phyloP scores from a whole-genome alignment of 2,888 invertebrate species.

The Resseliella maxima region DNA sequence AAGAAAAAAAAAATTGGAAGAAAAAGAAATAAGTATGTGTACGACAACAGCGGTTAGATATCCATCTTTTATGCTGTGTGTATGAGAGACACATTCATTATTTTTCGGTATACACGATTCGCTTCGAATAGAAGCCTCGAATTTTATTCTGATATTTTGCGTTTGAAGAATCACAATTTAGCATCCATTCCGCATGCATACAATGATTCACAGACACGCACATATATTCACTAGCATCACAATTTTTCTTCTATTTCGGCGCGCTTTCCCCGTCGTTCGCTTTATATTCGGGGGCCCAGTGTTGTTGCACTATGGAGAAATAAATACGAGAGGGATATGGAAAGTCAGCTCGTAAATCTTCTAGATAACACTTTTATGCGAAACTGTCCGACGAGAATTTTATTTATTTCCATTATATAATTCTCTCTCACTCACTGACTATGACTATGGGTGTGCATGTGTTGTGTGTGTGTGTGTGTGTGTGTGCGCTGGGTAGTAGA shows the following conservation, averaged over 20 bases:
- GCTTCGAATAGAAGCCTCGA: not conserved
- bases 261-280: not conserved
- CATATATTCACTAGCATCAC: slow-evolving; percentile 40
- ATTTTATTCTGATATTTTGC: not conserved
- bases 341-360: slow-evolving; percentile 69
- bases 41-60: slow-evolving; percentile 52
- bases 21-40: slow-evolving; percentile 42
- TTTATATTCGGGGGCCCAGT: not conserved
- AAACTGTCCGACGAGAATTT: slow-evolving; percentile 65
- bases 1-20: not conserved
- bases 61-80: slow-evolving; percentile 25
- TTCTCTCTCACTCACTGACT: too few relatives aligned
- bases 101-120: not conserved
- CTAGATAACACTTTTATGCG: slow-evolving; percentile 69
- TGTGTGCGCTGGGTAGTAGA: too few relatives aligned
- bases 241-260: slow-evolving; percentile 40
- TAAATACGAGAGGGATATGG: slow-evolving; percentile 65
- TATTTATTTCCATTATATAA: slow-evolving; percentile 55
- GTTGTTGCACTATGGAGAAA: not conserved
- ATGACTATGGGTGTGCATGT: too few relatives aligned
- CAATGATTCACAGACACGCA: not conserved
- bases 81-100: slow-evolving; percentile 36
- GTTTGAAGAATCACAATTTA: not conserved
- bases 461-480: not conserved
- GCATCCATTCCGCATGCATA: slow-evolving; percentile 19